phyloP scores from a whole-genome alignment of 2,888 invertebrate genomes.

The Stenoptilia bipunctidactyla region DNA sequence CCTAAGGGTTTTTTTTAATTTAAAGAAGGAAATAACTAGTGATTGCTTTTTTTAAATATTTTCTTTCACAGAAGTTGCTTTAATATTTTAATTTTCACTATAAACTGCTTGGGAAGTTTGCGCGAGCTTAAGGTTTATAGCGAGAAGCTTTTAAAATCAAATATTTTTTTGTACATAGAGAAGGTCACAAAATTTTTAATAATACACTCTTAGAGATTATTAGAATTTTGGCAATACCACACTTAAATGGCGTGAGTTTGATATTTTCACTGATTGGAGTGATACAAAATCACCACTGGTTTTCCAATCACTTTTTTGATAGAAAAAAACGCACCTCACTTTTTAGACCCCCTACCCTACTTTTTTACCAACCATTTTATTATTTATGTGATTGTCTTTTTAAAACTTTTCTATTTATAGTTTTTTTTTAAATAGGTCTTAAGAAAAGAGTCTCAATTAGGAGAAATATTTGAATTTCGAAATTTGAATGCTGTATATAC shows the following conservation, averaged over 20 bases:
- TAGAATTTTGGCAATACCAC: neutral
- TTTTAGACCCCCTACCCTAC: no score
- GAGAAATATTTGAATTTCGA: no score
- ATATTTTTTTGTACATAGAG: constrained; percentile 4
- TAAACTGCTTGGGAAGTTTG: constrained; percentile 18
- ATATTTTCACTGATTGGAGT: neutral
- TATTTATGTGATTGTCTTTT: no score
- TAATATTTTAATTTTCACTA: constrained; percentile 14
- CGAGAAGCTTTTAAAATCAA: constrained; percentile 7
- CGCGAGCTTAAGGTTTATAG: constrained; percentile 12
- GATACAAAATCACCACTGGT: neutral
- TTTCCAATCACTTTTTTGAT: no score
- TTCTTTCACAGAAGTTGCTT: constrained; percentile 13
- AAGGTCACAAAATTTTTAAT: neutral
- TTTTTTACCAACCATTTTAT: no score
- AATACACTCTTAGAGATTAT: neutral
- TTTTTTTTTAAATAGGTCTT: no score
- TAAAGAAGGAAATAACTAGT: constrained; percentile 19
- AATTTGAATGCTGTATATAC: no score
- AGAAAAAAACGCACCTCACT: no score
- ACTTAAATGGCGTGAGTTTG: neutral
- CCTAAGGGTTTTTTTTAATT: constrained; percentile 28
- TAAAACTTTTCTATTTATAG: no score
- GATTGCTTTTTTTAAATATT: constrained; percentile 18
- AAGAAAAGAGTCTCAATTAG: no score